Evolutionary conservation across 2,113 vertebrate genomes (phyloP).

Genomic region (Psephotus haematonotus): DNA sequence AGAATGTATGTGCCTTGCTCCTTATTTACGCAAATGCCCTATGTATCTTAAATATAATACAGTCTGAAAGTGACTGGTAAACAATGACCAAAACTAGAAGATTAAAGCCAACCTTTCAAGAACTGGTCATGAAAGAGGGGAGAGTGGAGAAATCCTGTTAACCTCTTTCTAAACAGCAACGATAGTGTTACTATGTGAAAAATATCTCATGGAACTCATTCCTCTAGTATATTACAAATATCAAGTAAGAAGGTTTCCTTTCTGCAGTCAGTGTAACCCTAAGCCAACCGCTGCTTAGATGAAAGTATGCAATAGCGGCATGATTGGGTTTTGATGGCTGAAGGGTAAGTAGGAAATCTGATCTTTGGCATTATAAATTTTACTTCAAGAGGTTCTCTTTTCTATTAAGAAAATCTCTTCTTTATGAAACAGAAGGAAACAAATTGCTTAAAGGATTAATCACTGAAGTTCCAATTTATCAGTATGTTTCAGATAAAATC

Average conservation of each 20-base stretch:
- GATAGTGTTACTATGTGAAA: background rate
- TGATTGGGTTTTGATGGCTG: background rate
- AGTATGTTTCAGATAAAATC: background rate
- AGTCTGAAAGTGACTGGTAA: background rate
- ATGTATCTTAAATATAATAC: background rate
- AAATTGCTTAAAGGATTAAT: background rate
- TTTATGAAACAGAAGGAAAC: background rate
- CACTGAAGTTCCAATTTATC: background rate
- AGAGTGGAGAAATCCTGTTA: background rate
- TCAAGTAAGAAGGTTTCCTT: too few species aligned
- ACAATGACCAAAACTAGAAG: background rate
- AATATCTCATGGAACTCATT: background rate
- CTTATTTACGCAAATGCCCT: background rate
- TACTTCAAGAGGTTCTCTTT: background rate
- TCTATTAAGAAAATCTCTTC: background rate
- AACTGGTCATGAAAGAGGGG: background rate
- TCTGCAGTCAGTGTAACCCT: too few species aligned
- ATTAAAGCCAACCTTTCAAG: background rate
- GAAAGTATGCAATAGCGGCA: background rate
- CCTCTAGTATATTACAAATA: background rate
- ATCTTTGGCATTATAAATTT: background rate
- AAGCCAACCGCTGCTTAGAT: accelerated
- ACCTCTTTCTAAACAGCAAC: background rate
- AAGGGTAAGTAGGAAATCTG: background rate
- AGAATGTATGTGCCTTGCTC: background rate